Conservation (phyloP, 2,113 vertebrate genomes). For the Percopsis transmontana region DNA sequence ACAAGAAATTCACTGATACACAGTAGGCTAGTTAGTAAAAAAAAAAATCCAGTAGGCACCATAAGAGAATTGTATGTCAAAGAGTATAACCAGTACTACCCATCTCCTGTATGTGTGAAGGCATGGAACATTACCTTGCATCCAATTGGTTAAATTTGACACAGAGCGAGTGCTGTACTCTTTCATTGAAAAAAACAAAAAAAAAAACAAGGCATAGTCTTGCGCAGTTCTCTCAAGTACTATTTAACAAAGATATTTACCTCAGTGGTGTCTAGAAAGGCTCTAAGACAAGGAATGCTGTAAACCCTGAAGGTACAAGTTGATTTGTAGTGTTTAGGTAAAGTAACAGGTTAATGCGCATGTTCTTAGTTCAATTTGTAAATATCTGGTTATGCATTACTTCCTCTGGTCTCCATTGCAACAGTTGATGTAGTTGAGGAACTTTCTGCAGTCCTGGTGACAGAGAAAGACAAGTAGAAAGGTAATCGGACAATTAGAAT, state of each 20-base stretch:
- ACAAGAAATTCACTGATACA: too few species aligned
- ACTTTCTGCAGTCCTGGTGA: slow-evolving; percentile 81
- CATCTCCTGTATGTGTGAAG: too few species aligned
- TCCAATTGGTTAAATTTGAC: neutral
- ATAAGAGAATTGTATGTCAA: too few species aligned
- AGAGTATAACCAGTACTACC: too few species aligned
- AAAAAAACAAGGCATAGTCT: neutral
- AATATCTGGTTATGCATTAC: slow-evolving; percentile 54
- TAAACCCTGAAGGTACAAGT: slow-evolving; percentile 77
- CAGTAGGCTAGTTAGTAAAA: too few species aligned
- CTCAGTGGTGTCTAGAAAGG: slow-evolving; percentile 82
- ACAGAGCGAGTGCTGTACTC: neutral
- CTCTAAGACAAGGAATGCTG: slow-evolving; percentile 84
- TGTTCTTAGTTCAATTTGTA: neutral
- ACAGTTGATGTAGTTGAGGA: slow-evolving; percentile 83
- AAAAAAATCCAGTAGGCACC: too few species aligned
- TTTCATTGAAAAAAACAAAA: neutral
- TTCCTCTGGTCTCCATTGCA: slow-evolving; percentile 75
- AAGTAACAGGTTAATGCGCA: neutral
- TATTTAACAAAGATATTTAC: slow-evolving; percentile 65
- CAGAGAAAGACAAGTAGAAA: neutral
- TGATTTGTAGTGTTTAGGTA: neutral
- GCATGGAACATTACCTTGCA: neutral
- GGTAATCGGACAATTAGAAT: too few species aligned
- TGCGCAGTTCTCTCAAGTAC: neutral